These are phyloP conservation scores for Sepiola atlantica DNA, from an alignment of 2,888 invertebrate genomes.

Conservation along the genomic window DNA sequence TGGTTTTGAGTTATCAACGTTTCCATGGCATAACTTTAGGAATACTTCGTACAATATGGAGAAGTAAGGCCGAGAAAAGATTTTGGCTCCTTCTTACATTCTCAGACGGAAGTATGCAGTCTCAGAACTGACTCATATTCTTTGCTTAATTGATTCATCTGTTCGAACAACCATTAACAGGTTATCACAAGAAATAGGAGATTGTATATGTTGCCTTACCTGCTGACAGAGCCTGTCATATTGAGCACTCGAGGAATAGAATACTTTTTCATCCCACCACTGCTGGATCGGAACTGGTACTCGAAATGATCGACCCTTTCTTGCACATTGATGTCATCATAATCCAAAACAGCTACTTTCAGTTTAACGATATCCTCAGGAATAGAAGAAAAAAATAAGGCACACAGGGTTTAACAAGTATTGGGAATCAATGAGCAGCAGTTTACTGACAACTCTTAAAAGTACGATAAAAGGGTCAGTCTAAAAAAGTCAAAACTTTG, in stretches of 20 bases:
- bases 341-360: neutral
- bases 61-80: too few species aligned
- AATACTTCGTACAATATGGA: too few species aligned
- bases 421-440: neutral
- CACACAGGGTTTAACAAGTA: neutral
- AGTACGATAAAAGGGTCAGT: too few species aligned
- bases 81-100: too few species aligned
- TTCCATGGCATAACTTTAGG: too few species aligned
- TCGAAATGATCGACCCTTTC: neutral
- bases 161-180: too few species aligned
- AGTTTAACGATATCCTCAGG: neutral
- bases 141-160: too few species aligned
- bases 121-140: too few species aligned
- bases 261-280: neutral
- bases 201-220: neutral
- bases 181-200: neutral
- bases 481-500: too few species aligned
- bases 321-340: neutral
- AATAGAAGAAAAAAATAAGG: neutral
- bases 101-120: too few species aligned
- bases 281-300: neutral
- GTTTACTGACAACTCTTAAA: neutral
- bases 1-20: too few species aligned
- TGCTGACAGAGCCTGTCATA: neutral
- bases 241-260: neutral